A percentile compares a stretch with the other conserved stretches of the same genome.
Conservation (phyloP, 2,797 vertebrate genomes). For the Apodemus agrarius region DNA sequence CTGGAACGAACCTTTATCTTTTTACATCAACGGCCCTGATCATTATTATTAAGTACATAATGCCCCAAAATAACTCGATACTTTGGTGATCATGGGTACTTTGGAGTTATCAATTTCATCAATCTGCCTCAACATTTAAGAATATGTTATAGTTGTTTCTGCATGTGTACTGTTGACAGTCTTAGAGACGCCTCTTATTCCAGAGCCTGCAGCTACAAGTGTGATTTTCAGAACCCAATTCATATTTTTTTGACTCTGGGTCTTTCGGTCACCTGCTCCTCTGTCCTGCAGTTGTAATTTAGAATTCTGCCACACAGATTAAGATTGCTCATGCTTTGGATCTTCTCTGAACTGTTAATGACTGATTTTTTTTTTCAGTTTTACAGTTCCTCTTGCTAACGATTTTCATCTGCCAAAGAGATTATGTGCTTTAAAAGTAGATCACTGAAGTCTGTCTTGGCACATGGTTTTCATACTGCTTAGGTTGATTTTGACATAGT, state of each 20-base stretch:
- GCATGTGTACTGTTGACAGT: neutral
- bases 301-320: neutral
- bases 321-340: neutral
- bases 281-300: neutral
- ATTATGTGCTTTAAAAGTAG: conserved; percentile 42
- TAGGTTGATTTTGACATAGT: neutral
- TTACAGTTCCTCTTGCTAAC: conserved; percentile 40
- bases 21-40: neutral
- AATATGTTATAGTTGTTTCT: neutral
- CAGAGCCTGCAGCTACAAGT: neutral
- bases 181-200: neutral
- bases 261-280: neutral
- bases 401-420: conserved; percentile 70
- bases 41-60: neutral
- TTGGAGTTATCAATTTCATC: neutral
- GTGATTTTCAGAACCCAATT: neutral
- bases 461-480: conserved; percentile 37
- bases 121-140: neutral
- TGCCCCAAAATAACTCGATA: neutral
- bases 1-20: neutral
- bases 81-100: neutral
- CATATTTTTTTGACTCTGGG: neutral
- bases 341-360: conserved; percentile 38
- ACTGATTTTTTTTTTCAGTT: neutral
- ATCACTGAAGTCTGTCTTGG: neutral